A percentile compares a stretch with the other conserved stretches of the same genome.
phyloP scores from a whole-genome alignment of 1,140 invertebrate species.

The Rhyacophila brunnea region DNA sequence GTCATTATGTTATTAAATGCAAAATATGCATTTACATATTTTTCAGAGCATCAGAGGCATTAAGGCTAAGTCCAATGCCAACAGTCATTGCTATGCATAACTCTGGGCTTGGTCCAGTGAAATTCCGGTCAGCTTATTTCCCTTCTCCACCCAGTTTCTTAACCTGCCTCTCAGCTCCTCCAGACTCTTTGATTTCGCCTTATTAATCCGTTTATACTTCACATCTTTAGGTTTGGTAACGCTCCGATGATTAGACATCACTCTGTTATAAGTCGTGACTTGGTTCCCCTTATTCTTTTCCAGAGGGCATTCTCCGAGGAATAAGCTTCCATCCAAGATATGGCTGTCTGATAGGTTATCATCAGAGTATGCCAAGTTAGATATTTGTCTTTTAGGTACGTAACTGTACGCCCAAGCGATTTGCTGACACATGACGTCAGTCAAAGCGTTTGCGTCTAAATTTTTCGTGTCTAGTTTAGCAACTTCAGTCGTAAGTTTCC shows the following conservation, averaged over 20 bases:
- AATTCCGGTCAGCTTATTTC: constrained; percentile 59
- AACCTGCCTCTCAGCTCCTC: constrained; percentile 79
- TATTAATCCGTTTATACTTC: constrained; percentile 87
- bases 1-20: no score
- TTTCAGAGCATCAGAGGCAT: no score
- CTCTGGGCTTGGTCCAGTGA: constrained; percentile 53
- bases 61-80: no score
- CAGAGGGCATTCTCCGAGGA: constrained; percentile 30
- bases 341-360: constrained; percentile 46
- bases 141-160: constrained; percentile 81
- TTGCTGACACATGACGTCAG: constrained; percentile 26
- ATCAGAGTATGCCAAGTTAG: constrained; percentile 50
- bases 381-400: constrained; percentile 53
- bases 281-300: constrained; percentile 52
- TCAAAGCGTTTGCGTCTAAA: constrained; percentile 37
- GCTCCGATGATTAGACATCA: constrained; percentile 86
- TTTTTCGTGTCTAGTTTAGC: constrained; percentile 45
- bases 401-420: constrained; percentile 50
- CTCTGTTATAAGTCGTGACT: constrained; percentile 78
- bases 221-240: constrained; percentile 89
- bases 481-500: constrained; percentile 9
- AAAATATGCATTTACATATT: no score
- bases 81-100: constrained; percentile 42
- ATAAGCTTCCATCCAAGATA: constrained; percentile 42
- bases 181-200: constrained; percentile 84